Evolutionary conservation across 2,888 invertebrate genomes (phyloP).

Genomic region (Sminthurinus aureus): DNA sequence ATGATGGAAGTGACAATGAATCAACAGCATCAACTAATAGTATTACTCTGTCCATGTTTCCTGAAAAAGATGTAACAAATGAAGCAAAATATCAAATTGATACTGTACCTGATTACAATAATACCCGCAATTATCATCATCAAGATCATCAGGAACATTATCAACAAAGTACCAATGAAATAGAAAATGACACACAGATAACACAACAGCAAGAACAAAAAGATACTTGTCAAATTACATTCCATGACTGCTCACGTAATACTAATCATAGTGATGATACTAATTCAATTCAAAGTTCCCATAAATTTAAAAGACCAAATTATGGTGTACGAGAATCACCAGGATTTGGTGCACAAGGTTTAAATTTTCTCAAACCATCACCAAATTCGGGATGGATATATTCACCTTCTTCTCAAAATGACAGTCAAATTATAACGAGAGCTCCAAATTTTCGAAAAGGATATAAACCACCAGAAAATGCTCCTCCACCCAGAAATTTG

Average conservation of each 20-base stretch:
- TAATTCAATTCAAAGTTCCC: background rate
- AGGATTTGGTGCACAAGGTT: constrained; percentile 41
- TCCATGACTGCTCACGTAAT: background rate
- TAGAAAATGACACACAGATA: background rate
- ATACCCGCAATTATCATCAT: background rate
- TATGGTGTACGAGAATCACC: constrained; percentile 47
- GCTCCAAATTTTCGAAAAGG: constrained; percentile 58
- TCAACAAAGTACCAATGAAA: background rate
- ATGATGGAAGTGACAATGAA: constrained; percentile 36
- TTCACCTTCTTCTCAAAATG: constrained; percentile 34
- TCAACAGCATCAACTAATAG: constrained; percentile 45
- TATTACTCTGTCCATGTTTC: constrained; percentile 29
- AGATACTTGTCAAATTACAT: background rate
- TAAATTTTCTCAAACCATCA: constrained; percentile 40
- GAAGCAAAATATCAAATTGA: background rate
- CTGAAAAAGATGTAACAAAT: background rate
- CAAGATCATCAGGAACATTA: background rate
- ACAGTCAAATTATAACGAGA: constrained; percentile 47
- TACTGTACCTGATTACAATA: too few relatives aligned
- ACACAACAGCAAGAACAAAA: background rate
- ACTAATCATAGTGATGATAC: background rate
- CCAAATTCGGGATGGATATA: constrained; percentile 43
- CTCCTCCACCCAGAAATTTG: constrained; percentile 49
- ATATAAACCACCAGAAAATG: constrained; percentile 50
- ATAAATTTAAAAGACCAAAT: constrained; percentile 38